Evolutionary conservation across 2,888 invertebrate genomes (phyloP), one percentile per base, ranked within the genome.

Genomic region (Epirrita christyi): DNA sequence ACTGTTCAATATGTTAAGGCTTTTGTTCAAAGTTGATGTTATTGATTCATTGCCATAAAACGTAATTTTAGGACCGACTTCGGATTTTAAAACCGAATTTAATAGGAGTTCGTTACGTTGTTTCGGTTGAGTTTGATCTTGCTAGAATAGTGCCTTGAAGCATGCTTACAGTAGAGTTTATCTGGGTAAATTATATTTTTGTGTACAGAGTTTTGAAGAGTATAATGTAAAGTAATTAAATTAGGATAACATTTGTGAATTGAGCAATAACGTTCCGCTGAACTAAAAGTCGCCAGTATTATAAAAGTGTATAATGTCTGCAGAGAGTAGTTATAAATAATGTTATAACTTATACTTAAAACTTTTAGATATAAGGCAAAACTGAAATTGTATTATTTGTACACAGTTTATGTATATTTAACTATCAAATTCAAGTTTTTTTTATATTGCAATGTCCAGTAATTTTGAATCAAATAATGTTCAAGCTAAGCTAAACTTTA

Each of bases 121-220:
- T 79, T 81, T 76, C 65, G 61, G 70, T 83, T 88, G 73, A 72
- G 73, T 86, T 86, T 73, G 71, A 84, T 88, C 86, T 90, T 86
- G 86, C 88, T 91, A 92, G 91, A 80, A 85, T 92, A 92, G 91
- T 92, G 91, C 91, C 91, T 92, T 92, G 85, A 90, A 78, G 90
- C 88, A 90, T 89, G 91, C 91, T 90, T 90, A 87, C 75, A 78
- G 75, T 83, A 78, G 80, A 80, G 72, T 76, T 73, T 78, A 80
- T 73, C 78, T 78, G 78, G 79, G 78, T 73, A 76, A 78, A 77
- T 79, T 72, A 77, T 86, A 88, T 87, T 87, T 86, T 88, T 88
- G 78, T 85, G 88, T 85, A 87, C 80, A 82, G 74, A 75, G 73
- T 66, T 72, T 63, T 75, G 72, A 72, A 68, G 64, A 66, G 56